A percentile compares a stretch with the other conserved stretches of the same genome.
These are phyloP conservation scores for Noctua janthe DNA, from an alignment of 2,888 invertebrate species.

Conservation along the genomic window DNA sequence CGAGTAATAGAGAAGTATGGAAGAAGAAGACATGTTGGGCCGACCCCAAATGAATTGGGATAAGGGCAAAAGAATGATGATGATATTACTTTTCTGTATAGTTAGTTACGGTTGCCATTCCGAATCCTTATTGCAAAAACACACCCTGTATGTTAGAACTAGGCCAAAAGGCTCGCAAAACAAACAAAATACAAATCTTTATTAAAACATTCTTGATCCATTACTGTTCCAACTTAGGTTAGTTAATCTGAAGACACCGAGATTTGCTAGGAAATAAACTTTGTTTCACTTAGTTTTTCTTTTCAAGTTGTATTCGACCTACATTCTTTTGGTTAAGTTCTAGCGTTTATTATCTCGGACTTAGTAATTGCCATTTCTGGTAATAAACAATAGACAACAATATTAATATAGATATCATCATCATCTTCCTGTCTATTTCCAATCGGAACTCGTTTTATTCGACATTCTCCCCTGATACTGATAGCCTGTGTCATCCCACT, in stretches of 20 bases:
- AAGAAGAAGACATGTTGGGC: no score
- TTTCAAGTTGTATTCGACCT: neutral
- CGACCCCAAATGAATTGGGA: no score
- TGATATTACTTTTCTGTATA: neutral
- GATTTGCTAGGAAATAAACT: slow-evolving; percentile 20
- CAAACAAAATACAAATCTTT: slow-evolving; percentile 49
- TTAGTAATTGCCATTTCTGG: neutral
- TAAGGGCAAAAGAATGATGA: no score
- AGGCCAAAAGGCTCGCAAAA: slow-evolving; percentile 23
- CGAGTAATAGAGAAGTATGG: no score
- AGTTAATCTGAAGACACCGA: slow-evolving; percentile 13
- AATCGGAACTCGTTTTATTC: no score
- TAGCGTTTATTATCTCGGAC: neutral
- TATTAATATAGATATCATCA: neutral
- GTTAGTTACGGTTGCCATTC: no score
- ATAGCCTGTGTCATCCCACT: no score
- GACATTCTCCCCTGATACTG: no score
- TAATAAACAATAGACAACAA: neutral
- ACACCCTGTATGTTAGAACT: slow-evolving; percentile 8
- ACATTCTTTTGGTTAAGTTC: neutral
- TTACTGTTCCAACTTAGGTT: slow-evolving; percentile 25
- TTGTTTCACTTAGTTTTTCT: neutral
- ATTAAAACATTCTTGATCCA: slow-evolving; percentile 47
- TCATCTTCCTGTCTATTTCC: neutral
- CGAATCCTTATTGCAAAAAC: neutral